Percentiles rank a stretch among this genome's conserved stretches.
Conservation (phyloP, 2,888 invertebrate species). For the Lingula anatina region DNA sequence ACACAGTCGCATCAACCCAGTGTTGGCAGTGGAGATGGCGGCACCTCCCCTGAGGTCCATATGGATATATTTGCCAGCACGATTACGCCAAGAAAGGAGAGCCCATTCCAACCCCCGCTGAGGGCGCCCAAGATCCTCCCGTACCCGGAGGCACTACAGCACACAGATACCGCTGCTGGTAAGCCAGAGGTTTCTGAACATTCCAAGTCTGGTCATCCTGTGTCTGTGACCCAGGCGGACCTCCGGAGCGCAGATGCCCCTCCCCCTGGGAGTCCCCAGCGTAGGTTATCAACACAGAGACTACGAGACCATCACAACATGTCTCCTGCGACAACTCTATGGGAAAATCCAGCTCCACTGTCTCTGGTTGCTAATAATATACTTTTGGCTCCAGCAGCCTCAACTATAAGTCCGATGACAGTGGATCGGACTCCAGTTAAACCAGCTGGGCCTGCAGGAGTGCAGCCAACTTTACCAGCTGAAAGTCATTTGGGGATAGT, state of each 20-base stretch:
- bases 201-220: background rate
- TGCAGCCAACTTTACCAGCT: background rate
- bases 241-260: background rate
- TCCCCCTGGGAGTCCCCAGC: background rate
- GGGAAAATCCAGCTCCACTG: constrained; percentile 32
- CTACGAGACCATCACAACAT: constrained; percentile 20
- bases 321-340: constrained; percentile 43
- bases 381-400: constrained; percentile 28
- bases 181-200: background rate
- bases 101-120: constrained; percentile 24
- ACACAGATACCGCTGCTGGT: too few relatives aligned
- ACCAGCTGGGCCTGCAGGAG: background rate
- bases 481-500: constrained; percentile 11
- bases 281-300: background rate
- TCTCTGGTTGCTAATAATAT: constrained; percentile 27
- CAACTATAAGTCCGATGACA: constrained; percentile 6
- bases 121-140: too few relatives aligned
- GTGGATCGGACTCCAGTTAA: constrained; percentile 1
- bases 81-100: constrained; percentile 22
- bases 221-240: background rate
- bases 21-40: too few relatives aligned
- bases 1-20: too few relatives aligned
- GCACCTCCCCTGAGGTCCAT: too few relatives aligned
- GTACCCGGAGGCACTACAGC: too few relatives aligned
- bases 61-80: too few relatives aligned